These are phyloP conservation scores for Parazoanthus darwini DNA, from an alignment of 92 coral and sea anemone genomes.

Conservation along the genomic window DNA sequence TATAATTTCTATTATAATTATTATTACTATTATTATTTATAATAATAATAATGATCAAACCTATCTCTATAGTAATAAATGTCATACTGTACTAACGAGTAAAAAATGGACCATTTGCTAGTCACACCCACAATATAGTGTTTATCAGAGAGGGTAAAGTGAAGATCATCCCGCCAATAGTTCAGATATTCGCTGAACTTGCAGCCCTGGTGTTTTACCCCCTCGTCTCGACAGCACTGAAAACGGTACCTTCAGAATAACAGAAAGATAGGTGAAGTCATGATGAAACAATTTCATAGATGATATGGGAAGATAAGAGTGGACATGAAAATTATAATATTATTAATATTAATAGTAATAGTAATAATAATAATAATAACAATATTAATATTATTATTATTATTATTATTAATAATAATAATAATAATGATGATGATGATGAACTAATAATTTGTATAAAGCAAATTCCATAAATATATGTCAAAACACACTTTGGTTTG, in stretches of 20 bases:
- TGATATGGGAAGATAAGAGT: neutral
- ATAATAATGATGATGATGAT: no score
- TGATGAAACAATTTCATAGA: neutral
- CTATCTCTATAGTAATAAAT: neutral
- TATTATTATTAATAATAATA: no score
- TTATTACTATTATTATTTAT: no score
- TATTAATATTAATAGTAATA: no score
- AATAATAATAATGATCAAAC: no score
- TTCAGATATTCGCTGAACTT: conserved; percentile 2
- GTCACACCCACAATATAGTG: conserved; percentile 3
- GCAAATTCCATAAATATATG: no score
- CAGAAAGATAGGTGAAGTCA: neutral
- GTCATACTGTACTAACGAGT: conserved; percentile 25
- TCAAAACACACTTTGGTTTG: no score
- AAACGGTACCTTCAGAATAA: neutral
- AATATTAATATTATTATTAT: no score
- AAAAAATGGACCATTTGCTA: conserved; percentile 21
- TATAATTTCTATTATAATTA: neutral
- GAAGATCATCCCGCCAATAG: conserved; percentile 12
- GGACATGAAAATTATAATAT: neutral
- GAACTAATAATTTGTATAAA: no score
- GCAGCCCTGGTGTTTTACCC: neutral
- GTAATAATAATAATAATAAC: no score
- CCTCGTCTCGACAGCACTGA: conserved; percentile 26
- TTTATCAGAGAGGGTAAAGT: neutral